Conservation (phyloP, 2,888 invertebrate genomes). For the Catocala sponsa region DNA sequence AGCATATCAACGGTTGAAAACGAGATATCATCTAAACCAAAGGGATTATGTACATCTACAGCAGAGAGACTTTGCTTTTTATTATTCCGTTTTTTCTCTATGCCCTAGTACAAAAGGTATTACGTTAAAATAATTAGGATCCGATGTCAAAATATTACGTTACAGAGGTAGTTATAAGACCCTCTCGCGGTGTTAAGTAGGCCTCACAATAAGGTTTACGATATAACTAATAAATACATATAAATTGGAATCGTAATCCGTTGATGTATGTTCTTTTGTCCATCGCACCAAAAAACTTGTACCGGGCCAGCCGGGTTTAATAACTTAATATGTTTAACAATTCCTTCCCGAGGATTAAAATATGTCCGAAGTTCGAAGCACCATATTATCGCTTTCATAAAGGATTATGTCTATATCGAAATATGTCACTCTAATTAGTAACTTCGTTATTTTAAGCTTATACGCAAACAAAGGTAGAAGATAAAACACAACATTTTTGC, state of each 20-base stretch:
- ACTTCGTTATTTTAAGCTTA: slow-evolving; percentile 14
- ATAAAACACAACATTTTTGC: slow-evolving; percentile 16
- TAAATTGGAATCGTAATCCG: slow-evolving; percentile 83
- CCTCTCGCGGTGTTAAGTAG: slow-evolving; percentile 75
- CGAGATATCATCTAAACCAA: slow-evolving; percentile 61
- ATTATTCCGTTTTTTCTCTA: slow-evolving; percentile 59
- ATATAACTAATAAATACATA: slow-evolving; percentile 72
- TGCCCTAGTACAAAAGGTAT: slow-evolving; percentile 71
- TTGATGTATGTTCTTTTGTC: slow-evolving; percentile 79
- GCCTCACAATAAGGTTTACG: slow-evolving; percentile 71
- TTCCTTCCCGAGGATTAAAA: slow-evolving; percentile 68
- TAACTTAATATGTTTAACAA: slow-evolving; percentile 79
- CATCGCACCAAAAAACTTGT: slow-evolving; percentile 63
- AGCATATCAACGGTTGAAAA: slow-evolving; percentile 39
- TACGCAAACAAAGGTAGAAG: slow-evolving; percentile 14
- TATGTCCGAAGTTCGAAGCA: slow-evolving; percentile 53
- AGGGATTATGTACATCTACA: slow-evolving; percentile 66
- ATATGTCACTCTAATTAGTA: slow-evolving; percentile 26
- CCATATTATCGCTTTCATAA: slow-evolving; percentile 47
- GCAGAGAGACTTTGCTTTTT: slow-evolving; percentile 55
- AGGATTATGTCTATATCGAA: slow-evolving; percentile 39
- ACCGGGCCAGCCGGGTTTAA: slow-evolving; percentile 68
- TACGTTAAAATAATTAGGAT: slow-evolving; percentile 82
- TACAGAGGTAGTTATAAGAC: slow-evolving; percentile 65
- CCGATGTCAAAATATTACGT: slow-evolving; percentile 82